Percentiles rank a stretch among this genome's conserved stretches.
These are phyloP conservation scores for Channa maculata DNA, from an alignment of 2,113 vertebrate genomes.

Conservation along the genomic window DNA sequence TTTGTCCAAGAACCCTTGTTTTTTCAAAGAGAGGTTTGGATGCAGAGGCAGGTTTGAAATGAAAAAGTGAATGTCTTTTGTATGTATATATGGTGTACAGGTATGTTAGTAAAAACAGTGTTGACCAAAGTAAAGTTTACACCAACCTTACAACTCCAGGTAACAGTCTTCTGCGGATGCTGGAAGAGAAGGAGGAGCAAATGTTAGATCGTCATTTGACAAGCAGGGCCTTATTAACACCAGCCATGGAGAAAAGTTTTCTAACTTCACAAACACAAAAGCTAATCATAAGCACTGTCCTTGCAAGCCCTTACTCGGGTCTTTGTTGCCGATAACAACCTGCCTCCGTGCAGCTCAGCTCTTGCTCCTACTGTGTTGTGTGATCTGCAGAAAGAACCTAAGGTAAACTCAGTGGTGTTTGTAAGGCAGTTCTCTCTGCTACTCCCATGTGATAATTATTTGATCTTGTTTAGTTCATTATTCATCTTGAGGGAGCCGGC, in stretches of 20 bases:
- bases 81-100: not conserved
- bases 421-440: constrained; percentile 67
- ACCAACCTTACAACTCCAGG: constrained; percentile 6
- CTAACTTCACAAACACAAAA: constrained; percentile 35
- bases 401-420: constrained; percentile 82
- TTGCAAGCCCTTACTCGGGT: constrained; percentile 51
- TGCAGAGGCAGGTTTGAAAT: not conserved
- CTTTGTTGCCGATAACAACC: constrained; percentile 67
- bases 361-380: constrained; percentile 70
- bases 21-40: not conserved
- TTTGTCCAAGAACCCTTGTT: not conserved
- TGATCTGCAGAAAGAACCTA: constrained; percentile 65
- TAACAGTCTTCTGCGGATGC: not conserved
- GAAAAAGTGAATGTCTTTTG: not conserved
- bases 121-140: not conserved
- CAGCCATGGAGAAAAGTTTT: constrained; percentile 44
- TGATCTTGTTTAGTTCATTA: constrained; percentile 88
- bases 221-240: constrained; percentile 19
- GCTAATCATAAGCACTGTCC: constrained; percentile 46
- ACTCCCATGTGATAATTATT: constrained; percentile 84
- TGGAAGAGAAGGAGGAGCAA: constrained; percentile 16
- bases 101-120: not conserved
- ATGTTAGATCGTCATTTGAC: not conserved
- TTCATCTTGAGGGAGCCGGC: constrained; percentile 84
- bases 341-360: constrained; percentile 50